These are phyloP conservation scores for Porites lobata DNA, from an alignment of 92 coral and sea anemone genomes.

Conservation along the genomic window DNA sequence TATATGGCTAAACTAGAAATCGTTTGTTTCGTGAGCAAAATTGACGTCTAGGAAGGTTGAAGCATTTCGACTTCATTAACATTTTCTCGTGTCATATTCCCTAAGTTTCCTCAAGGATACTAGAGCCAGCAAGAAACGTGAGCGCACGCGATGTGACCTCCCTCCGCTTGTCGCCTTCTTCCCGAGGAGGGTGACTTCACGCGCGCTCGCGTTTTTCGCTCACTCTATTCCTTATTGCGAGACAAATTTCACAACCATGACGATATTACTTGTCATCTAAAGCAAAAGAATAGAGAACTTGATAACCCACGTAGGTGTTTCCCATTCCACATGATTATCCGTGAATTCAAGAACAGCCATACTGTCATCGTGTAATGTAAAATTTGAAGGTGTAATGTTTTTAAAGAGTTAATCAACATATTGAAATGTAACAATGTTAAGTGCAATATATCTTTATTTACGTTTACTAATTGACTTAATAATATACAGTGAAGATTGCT, in stretches of 20 bases:
- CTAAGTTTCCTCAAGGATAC: too few relatives aligned
- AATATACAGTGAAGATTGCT: background rate
- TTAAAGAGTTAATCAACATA: background rate
- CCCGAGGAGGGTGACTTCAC: too few relatives aligned
- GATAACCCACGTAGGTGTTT: background rate
- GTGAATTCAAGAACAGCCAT: background rate
- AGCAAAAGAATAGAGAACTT: background rate
- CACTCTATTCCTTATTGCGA: background rate
- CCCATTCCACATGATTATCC: background rate
- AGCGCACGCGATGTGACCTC: too few relatives aligned
- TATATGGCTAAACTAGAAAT: too few relatives aligned
- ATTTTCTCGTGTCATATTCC: too few relatives aligned
- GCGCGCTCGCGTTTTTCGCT: too few relatives aligned
- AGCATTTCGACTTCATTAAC: too few relatives aligned
- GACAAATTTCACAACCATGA: background rate
- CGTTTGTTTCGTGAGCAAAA: too few relatives aligned
- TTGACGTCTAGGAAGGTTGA: too few relatives aligned
- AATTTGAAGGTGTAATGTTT: background rate
- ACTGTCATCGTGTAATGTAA: background rate
- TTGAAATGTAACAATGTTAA: background rate
- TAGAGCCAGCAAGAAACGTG: too few relatives aligned
- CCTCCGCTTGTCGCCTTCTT: too few relatives aligned
- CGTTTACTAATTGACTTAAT: conserved; percentile 3
- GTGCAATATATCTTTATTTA: background rate
- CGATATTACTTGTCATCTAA: background rate